A percentile compares a stretch with the other conserved stretches of the same genome.
These are phyloP conservation scores for Lymantria monacha DNA, from an alignment of 2,888 invertebrate genomes.

Conservation along the genomic window DNA sequence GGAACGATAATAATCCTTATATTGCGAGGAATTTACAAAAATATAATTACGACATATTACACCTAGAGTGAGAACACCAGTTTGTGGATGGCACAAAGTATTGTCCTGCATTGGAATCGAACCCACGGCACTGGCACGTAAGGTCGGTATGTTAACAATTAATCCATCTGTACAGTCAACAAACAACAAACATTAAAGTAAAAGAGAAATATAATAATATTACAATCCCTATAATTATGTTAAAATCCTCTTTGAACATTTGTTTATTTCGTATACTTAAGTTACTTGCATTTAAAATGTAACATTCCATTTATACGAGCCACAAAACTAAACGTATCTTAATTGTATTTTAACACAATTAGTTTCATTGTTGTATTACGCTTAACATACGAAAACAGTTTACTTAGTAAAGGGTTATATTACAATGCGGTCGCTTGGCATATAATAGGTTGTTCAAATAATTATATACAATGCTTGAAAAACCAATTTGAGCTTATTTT, in stretches of 20 bases:
- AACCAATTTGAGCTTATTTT: slow-evolving; percentile 23
- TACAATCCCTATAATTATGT: background rate
- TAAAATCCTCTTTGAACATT: background rate
- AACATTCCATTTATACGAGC: slow-evolving; percentile 11
- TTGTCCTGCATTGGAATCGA: no score
- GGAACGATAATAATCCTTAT: no score
- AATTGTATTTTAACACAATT: slow-evolving; percentile 30
- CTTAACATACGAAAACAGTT: slow-evolving; percentile 39
- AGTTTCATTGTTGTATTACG: slow-evolving; percentile 33
- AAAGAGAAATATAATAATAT: background rate
- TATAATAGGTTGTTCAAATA: slow-evolving; percentile 22
- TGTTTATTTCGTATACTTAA: background rate
- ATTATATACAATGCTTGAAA: slow-evolving; percentile 28
- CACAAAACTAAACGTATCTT: slow-evolving; percentile 26
- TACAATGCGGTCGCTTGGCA: slow-evolving; percentile 23
- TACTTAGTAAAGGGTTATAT: slow-evolving; percentile 20
- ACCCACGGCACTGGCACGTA: no score
- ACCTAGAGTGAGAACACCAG: no score
- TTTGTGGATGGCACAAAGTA: no score
- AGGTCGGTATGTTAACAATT: no score
- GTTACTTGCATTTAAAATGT: slow-evolving; percentile 17
- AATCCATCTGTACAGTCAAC: no score
- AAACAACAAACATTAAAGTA: no score
- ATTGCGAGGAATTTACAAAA: no score
- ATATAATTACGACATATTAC: no score